Conservation (phyloP, 2,797 vertebrate species). For the Hafferia zeledoni region DNA sequence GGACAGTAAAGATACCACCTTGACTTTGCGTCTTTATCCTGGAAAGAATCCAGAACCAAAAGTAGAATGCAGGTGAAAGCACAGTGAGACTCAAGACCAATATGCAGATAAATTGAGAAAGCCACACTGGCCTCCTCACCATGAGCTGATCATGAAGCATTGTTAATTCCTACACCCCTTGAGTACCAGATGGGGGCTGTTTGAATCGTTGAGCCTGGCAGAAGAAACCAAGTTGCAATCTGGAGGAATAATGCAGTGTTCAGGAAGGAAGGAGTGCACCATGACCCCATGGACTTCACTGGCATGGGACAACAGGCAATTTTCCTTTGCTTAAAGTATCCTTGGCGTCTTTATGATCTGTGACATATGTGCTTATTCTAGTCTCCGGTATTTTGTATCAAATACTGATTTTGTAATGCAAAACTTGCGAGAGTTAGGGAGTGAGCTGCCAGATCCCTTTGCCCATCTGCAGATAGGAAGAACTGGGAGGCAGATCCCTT, state of each 20-base stretch:
- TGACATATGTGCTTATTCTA: background rate
- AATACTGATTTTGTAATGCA: background rate
- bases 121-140: background rate
- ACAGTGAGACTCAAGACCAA: background rate
- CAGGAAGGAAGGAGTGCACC: background rate
- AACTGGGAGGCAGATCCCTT: background rate
- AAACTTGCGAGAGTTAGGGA: background rate
- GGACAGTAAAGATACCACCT: background rate
- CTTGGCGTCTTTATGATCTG: background rate
- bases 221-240: background rate
- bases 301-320: rapidly evolving
- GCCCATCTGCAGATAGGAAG: background rate
- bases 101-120: background rate
- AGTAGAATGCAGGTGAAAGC: slow-evolving; percentile 16
- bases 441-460: background rate
- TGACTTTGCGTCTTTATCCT: background rate
- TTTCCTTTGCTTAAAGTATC: background rate
- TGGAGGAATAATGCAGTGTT: background rate
- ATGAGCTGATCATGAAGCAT: background rate
- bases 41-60: background rate
- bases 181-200: background rate
- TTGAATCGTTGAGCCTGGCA: background rate
- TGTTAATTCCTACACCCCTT: background rate
- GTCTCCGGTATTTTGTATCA: background rate
- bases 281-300: background rate